phyloP scores from a whole-genome alignment of 2,888 invertebrate species.

The Hypsopygia costalis region DNA sequence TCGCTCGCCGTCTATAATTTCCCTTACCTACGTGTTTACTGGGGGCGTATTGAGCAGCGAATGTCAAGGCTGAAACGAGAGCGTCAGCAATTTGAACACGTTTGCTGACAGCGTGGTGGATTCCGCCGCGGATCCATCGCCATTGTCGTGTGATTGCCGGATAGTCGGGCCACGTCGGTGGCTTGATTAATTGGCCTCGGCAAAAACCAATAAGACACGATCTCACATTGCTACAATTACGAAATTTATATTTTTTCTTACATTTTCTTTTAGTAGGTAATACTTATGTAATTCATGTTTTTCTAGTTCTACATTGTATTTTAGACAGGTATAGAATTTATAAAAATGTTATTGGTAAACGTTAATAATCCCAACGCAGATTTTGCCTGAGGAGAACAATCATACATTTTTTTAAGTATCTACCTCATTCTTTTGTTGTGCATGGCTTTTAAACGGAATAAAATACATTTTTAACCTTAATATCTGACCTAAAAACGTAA shows the following conservation, averaged over 20 bases:
- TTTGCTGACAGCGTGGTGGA: constrained; percentile 1
- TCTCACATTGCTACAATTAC: background rate
- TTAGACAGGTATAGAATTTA: too few species aligned
- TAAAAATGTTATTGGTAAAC: too few species aligned
- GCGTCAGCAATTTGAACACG: constrained; percentile 2
- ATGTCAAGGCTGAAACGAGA: constrained; percentile 1
- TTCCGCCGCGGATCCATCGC: background rate
- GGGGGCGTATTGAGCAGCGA: background rate
- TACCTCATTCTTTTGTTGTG: too few species aligned
- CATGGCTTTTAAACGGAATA: too few species aligned
- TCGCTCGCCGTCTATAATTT: background rate
- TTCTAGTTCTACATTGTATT: too few species aligned
- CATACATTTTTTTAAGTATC: too few species aligned
- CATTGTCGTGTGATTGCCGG: background rate
- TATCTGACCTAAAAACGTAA: too few species aligned
- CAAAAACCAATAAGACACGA: background rate
- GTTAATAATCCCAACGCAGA: too few species aligned
- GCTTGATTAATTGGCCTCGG: constrained; percentile 1
- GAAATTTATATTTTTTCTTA: background rate
- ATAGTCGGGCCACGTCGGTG: background rate
- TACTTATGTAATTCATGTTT: too few species aligned
- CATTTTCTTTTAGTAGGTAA: too few species aligned
- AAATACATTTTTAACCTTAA: too few species aligned
- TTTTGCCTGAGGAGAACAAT: too few species aligned
- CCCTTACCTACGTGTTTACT: background rate